Percentiles rank a stretch among this genome's conserved stretches.
These are phyloP conservation scores for Melikaiella ostensackeni DNA, from an alignment of 2,888 invertebrate species.

Conservation along the genomic window DNA sequence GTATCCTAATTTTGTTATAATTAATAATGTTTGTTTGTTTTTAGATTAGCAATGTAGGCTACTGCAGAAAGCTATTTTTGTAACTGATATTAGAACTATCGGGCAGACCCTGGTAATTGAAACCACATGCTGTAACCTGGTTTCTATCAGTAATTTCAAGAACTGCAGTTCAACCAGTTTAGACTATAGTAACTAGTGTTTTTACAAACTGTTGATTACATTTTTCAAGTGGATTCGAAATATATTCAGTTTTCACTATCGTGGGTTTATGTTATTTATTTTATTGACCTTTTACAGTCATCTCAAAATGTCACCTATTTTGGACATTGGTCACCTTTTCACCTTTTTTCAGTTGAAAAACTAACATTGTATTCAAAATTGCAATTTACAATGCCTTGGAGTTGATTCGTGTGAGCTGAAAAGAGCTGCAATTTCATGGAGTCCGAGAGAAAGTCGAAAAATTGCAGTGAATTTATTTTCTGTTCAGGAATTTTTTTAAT, in stretches of 20 bases:
- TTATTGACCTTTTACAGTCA: no score
- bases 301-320: no score
- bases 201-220: constrained; percentile 4
- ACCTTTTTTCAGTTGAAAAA: no score
- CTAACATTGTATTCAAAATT: no score
- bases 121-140: constrained; percentile 1
- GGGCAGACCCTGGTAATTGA: not conserved
- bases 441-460: no score
- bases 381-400: no score
- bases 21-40: no score
- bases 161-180: constrained; percentile 19
- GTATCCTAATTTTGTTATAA: not conserved
- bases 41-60: not conserved
- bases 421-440: no score
- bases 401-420: no score
- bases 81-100: constrained; percentile 8
- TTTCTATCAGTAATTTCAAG: constrained; percentile 28
- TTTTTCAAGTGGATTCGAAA: not conserved
- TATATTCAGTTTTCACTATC: constrained; percentile 6
- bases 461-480: no score
- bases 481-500: no score
- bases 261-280: not conserved
- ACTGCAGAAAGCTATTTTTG: constrained; percentile 6
- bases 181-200: not conserved
- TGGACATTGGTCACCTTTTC: no score